Base-by-base conservation (phyloP, 2,888 invertebrate species). In the Temnothorax unifasciatus region DNA sequence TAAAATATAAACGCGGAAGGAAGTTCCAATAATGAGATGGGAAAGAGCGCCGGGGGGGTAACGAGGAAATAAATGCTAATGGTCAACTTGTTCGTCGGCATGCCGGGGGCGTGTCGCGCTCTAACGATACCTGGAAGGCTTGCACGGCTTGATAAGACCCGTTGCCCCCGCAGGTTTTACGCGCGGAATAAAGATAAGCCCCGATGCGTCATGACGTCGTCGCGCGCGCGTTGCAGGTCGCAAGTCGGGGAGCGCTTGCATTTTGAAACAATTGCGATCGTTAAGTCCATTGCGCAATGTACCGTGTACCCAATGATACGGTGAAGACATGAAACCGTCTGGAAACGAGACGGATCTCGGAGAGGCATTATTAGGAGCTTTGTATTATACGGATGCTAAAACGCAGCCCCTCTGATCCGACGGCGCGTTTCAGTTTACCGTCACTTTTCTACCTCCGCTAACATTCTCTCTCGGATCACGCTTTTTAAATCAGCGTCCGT, bases 71-170 rank as follows among this genome's bases (percentile, higher is more conserved):
- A 86, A 86, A 86, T 86, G 89, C 79, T 87, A 84, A 87, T 77
- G 86, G 89, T 81, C 71, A 83, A 81, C 76, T 82, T 63, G 86
- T 82, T 82, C 73, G 50, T n/a, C 34, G 41, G 25, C 73, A 82
- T 76, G 87, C 82, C 73, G 59, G 86, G 29, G 71, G 83, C 88
- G 79, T 88, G 89, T 88, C 75, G 54, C 82, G 87, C 83, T 88
- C 81, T 83, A 86, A 89, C 88, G 89, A 88, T 89, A 89, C 73
- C 89, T 83, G 63, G 85, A 86, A 86, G 89, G 89, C 85, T 87
- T 82, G 44, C 68, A 47, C 50, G 34, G 82, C n/a, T 83, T 83
- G 89, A 89, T 89, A 89, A 89, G 89, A 57, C 54, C 54, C 82
- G 85, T 83, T 83, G 11, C 21, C 18, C 29, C 68, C 44, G n/a